These are phyloP conservation scores for Malurus splendens DNA, from an alignment of 2,797 vertebrate genomes.

Conservation along the genomic window DNA sequence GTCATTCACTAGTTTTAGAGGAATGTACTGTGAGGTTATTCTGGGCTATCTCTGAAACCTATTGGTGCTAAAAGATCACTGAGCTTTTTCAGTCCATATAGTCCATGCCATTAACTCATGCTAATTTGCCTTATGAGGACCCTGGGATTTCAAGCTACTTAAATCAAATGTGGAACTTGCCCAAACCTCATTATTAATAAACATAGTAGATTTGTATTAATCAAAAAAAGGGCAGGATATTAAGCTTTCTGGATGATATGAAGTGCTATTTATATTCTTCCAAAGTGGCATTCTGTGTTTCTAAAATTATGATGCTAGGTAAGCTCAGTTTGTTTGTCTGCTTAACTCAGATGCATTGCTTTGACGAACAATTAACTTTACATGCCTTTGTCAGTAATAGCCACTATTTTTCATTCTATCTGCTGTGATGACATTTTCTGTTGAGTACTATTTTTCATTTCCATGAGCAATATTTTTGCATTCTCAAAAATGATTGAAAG, in stretches of 20 bases:
- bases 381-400: background rate
- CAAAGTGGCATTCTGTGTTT: background rate
- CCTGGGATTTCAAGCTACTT: background rate
- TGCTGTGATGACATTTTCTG: background rate
- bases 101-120: background rate
- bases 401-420: background rate
- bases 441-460: background rate
- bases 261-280: slow-evolving; percentile 8
- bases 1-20: background rate
- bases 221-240: background rate
- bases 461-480: background rate
- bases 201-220: background rate
- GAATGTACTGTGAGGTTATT: background rate
- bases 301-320: background rate
- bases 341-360: background rate
- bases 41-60: background rate
- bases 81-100: background rate
- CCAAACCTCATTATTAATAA: background rate
- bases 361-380: background rate
- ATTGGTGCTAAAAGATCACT: background rate
- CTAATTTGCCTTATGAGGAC: background rate
- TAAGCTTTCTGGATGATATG: background rate
- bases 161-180: background rate
- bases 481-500: background rate
- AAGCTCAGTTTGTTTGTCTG: background rate